Percentiles rank a stretch among this genome's conserved stretches.
phyloP scores from a whole-genome alignment of 2,888 invertebrate species.

The Barypeithes pellucidus region DNA sequence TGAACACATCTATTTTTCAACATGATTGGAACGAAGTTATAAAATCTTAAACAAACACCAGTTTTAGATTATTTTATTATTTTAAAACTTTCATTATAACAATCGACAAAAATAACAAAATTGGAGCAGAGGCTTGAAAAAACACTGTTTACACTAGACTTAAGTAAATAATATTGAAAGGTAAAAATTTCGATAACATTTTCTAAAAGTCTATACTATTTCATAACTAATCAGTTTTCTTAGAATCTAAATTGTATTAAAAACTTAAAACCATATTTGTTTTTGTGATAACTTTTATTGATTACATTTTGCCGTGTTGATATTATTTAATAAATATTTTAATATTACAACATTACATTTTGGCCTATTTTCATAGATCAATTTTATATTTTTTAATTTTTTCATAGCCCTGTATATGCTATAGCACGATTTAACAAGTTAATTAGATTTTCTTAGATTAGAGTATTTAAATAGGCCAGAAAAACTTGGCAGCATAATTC shows the following conservation, averaged over 20 bases:
- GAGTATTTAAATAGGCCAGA: too few relatives aligned
- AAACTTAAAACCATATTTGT: conserved; percentile 23
- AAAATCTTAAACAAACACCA: conserved; percentile 20
- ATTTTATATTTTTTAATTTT: too few relatives aligned
- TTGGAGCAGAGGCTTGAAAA: conserved; percentile 10
- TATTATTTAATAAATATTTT: conserved; percentile 1
- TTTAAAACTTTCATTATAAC: conserved; percentile 18
- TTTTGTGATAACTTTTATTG: conserved; percentile 12
- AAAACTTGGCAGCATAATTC: too few relatives aligned
- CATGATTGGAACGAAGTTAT: background rate
- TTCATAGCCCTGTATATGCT: too few relatives aligned
- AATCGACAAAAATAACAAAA: conserved; percentile 15
- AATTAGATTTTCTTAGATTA: too few relatives aligned
- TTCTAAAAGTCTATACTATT: conserved; percentile 17
- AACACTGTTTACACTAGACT: conserved; percentile 18
- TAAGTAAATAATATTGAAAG: conserved; percentile 21
- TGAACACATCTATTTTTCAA: background rate
- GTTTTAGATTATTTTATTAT: conserved; percentile 27
- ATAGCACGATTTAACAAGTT: too few relatives aligned
- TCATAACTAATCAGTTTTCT: conserved; percentile 24
- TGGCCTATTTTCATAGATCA: too few relatives aligned
- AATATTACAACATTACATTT: background rate
- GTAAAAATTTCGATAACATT: conserved; percentile 27
- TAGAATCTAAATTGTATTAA: conserved; percentile 15
- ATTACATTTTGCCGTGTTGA: background rate